Percentiles rank a stretch among this genome's conserved stretches.
phyloP scores from a whole-genome alignment of 2,888 invertebrate species.

The Apomyelois bistriatella region DNA sequence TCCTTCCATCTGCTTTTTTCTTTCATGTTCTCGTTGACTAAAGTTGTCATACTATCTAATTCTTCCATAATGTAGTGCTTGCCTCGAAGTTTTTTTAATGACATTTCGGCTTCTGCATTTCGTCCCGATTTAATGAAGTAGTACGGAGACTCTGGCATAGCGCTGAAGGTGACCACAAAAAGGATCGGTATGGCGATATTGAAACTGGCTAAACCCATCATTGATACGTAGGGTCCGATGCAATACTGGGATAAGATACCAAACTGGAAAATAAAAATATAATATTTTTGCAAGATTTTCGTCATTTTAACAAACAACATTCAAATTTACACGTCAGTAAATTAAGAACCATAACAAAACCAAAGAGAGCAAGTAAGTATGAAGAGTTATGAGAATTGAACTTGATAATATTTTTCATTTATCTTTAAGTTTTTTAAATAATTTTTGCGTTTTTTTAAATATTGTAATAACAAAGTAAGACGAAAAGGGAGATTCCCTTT shows the following conservation, averaged over 20 bases:
- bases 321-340: too few species aligned
- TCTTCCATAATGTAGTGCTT: conserved; percentile 76
- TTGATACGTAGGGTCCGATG: conserved; percentile 80
- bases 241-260: conserved; percentile 81
- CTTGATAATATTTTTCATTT: too few species aligned
- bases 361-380: too few species aligned
- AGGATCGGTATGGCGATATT: conserved; percentile 77
- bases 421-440: too few species aligned
- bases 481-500: too few species aligned
- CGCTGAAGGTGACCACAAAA: conserved; percentile 77
- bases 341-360: too few species aligned
- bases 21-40: conserved; percentile 76
- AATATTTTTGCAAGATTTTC: too few species aligned
- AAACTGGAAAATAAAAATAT: conserved; percentile 54
- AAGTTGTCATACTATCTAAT: conserved; percentile 72
- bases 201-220: conserved; percentile 76
- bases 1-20: conserved; percentile 72
- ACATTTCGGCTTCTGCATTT: conserved; percentile 73
- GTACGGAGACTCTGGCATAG: conserved; percentile 85
- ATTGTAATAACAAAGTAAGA: too few species aligned
- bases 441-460: too few species aligned
- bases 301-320: not conserved
- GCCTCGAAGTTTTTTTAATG: conserved; percentile 79
- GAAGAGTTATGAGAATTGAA: too few species aligned
- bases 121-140: conserved; percentile 73